A percentile compares a stretch with the other conserved stretches of the same genome.
phyloP scores from a whole-genome alignment of 2,113 vertebrate species.

The Strix aluco region DNA sequence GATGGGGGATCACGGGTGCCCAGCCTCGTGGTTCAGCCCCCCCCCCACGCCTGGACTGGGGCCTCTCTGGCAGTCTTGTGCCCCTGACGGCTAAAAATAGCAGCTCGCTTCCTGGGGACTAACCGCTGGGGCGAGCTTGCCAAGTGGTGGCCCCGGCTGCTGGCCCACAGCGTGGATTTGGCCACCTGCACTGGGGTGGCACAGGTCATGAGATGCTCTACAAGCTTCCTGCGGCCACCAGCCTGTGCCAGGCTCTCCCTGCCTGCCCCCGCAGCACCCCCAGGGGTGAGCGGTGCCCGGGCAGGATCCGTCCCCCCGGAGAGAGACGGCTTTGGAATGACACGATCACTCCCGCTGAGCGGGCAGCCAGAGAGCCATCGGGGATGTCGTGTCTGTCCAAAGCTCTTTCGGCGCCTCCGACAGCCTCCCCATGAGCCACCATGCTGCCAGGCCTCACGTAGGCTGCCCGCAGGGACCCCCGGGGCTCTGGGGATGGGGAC shows the following conservation, averaged over 20 bases:
- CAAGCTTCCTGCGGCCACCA: not conserved
- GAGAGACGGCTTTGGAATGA: slow-evolving; percentile 89
- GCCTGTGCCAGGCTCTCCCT: fast-evolving
- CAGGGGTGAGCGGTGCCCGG: fast-evolving
- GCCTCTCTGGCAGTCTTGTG: not conserved
- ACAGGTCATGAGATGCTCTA: not conserved
- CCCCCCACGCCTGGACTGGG: fast-evolving
- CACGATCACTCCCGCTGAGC: slow-evolving; percentile 99
- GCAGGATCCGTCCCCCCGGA: not conserved
- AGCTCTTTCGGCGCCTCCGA: slow-evolving; percentile 74
- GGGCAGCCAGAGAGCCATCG: slow-evolving; percentile 82
- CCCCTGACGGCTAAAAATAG: slow-evolving; percentile 46
- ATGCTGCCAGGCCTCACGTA: fast-evolving
- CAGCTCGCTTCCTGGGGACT: slow-evolving; percentile 57
- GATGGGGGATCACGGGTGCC: fast-evolving
- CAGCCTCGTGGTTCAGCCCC: not conserved
- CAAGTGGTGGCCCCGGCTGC: not conserved
- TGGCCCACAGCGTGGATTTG: not conserved
- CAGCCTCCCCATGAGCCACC: not conserved
- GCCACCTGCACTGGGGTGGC: not conserved
- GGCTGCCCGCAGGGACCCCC: not conserved
- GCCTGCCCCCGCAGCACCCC: no score
- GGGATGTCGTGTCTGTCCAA: slow-evolving; percentile 97
- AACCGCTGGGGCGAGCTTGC: not conserved
- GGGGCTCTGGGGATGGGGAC: fast-evolving